Evolutionary conservation across 1,140 invertebrate genomes (phyloP).

Genomic region (Hydropsyche tenuis): DNA sequence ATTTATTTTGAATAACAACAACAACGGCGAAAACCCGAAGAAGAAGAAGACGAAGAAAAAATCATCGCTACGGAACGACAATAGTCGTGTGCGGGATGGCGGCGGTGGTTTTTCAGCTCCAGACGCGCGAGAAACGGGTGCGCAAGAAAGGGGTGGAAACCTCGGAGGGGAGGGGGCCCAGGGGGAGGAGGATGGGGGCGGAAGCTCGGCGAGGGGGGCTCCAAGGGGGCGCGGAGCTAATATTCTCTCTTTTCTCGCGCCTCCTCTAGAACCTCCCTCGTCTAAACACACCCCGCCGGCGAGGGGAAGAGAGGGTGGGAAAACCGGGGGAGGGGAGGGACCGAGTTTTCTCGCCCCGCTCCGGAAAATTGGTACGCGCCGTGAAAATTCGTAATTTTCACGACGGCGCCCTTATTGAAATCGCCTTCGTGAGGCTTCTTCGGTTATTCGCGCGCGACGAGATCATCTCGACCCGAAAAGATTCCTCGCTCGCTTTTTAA

Average conservation of each 20-base stretch:
- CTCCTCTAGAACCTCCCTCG: slow-evolving; percentile 12
- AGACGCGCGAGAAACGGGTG: slow-evolving; percentile 44
- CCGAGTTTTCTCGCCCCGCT: slow-evolving; percentile 1
- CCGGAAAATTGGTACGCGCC: slow-evolving; percentile 44
- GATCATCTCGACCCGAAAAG: too few species aligned
- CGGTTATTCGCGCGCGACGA: slow-evolving; percentile 2
- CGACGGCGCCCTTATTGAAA: slow-evolving; percentile 47
- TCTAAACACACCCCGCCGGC: slow-evolving; percentile 28
- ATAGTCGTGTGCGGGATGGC: slow-evolving; percentile 29
- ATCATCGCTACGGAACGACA: slow-evolving; percentile 33
- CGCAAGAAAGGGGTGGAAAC: slow-evolving; percentile 26
- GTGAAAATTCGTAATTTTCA: slow-evolving; percentile 49
- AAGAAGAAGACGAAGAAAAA: slow-evolving; percentile 1
- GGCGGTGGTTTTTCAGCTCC: slow-evolving; percentile 48
- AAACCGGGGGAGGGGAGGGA: too few species aligned
- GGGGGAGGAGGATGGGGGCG: slow-evolving; percentile 1
- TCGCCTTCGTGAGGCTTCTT: slow-evolving; percentile 44
- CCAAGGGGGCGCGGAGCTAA: slow-evolving; percentile 42
- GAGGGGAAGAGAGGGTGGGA: neutral
- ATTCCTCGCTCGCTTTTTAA: too few species aligned
- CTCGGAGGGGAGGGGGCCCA: neutral
- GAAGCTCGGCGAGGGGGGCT: slow-evolving; percentile 16
- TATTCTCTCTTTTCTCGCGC: slow-evolving; percentile 47
- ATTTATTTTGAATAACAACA: slow-evolving; percentile 33
- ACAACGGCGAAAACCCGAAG: neutral